Evolutionary conservation across 2,888 invertebrate genomes (phyloP), one percentile per base, ranked within the genome.

Genomic region (Dermolepida albohirtum): DNA sequence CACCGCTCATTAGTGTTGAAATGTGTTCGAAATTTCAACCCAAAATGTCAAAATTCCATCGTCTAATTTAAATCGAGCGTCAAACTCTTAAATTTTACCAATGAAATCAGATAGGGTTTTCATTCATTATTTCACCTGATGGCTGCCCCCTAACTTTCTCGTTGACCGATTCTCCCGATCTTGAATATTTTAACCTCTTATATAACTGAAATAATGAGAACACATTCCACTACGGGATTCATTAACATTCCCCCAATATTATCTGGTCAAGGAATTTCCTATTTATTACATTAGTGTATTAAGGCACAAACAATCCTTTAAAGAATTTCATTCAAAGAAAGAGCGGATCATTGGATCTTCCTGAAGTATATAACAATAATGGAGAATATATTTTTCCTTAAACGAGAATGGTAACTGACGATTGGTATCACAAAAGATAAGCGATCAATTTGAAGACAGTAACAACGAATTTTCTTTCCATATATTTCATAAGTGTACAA

Each of bases 141-240:
- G 10, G 57, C 41, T 41, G 14, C 34, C 44, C 29, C 29, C 44
- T 44, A 10, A n/a, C 44, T 44, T 59, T 44, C 59, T 59, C 27
- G 44, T 14, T 59, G 44, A 59, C 59, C 59, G 59, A 59, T 44
- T 29, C 59, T 57, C 40, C 57, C 10, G 49, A 57, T 57, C 57
- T 34, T 49, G 41, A 57, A 57, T 66, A 57, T 57, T 66, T 55
- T n/a, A 44, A 40, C 40, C 47, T 49, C 49, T 66, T 70, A 67
- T 63, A 54, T 59, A 57, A 62, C 64, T 16, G 68, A 73, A 73
- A 74, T 74, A 74, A 74, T 70, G 72, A 74, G 72, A 72, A 72
- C 70, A 73, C 72, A 74, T 74, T 74, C 74, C 70, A 67, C 67
- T 70, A 68, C 64, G 73, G 69, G 27, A 59, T 72, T 74, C 73